Percentiles rank a stretch among this genome's conserved stretches.
Conservation (phyloP, 1,140 invertebrate genomes). For the Panulirus ornatus region DNA sequence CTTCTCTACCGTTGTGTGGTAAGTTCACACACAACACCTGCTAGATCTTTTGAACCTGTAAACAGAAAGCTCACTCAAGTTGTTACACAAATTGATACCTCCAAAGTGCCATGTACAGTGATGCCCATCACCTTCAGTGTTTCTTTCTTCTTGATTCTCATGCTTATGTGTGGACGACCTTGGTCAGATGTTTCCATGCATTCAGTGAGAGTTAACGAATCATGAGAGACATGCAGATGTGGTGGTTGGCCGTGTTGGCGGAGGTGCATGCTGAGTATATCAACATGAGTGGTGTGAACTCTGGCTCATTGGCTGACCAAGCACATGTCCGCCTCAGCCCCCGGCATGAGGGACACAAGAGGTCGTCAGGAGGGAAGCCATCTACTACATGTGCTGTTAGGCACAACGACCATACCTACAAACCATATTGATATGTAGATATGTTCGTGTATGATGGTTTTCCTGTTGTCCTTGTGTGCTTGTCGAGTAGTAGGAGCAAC, state of each 20-base stretch:
- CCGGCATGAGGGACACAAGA: not conserved
- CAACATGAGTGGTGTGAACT: not conserved
- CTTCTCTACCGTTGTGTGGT: not conserved
- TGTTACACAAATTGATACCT: not conserved
- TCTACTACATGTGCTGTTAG: not conserved
- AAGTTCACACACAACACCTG: not conserved
- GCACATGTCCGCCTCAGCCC: not conserved
- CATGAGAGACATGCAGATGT: not conserved
- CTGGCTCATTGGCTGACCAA: not conserved
- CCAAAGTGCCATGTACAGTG: not conserved
- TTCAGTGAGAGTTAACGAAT: not conserved
- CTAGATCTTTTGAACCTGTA: slow-evolving; percentile 1
- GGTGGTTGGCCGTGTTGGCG: not conserved
- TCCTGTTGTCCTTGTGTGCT: not conserved
- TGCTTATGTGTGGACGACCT: not conserved
- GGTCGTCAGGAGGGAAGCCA: not conserved
- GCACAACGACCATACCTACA: not conserved
- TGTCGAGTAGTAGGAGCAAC: not conserved
- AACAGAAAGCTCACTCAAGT: not conserved
- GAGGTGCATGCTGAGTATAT: not conserved
- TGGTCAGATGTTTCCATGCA: not conserved
- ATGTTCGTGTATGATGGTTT: not conserved
- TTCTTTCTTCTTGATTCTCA: not conserved
- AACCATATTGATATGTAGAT: not conserved
- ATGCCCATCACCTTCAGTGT: not conserved